Conservation (phyloP, 2,888 invertebrate species). For the Ormyrus nitidulus region DNA sequence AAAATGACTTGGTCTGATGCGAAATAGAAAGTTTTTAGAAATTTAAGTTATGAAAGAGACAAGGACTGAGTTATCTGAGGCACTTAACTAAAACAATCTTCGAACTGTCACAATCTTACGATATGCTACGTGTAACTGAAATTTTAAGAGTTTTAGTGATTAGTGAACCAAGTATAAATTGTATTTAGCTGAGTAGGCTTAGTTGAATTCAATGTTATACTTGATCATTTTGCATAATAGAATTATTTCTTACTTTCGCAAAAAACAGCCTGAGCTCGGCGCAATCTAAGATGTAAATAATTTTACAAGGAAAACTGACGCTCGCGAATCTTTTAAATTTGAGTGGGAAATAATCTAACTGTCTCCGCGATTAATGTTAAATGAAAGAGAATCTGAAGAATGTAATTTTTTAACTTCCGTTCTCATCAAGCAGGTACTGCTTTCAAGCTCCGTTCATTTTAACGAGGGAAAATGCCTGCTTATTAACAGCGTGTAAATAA, state of each 20-base stretch:
- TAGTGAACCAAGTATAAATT: slow-evolving; percentile 21
- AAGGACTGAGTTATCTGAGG: slow-evolving; percentile 12
- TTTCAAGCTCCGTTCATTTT: slow-evolving; percentile 25
- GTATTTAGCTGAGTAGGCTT: slow-evolving; percentile 20
- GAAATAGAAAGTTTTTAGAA: slow-evolving; percentile 16
- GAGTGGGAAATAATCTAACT: slow-evolving; percentile 2
- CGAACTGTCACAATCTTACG: slow-evolving; percentile 18
- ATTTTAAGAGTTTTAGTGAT: slow-evolving; percentile 7
- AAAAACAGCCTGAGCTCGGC: slow-evolving; percentile 13
- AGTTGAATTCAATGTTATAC: slow-evolving; percentile 36
- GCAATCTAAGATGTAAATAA: slow-evolving; percentile 44
- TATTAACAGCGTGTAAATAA: slow-evolving; percentile 50
- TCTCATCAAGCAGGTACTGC: slow-evolving; percentile 7
- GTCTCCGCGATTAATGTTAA: slow-evolving; percentile 2
- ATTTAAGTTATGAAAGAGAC: slow-evolving; percentile 26
- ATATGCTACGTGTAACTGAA: slow-evolving; percentile 2
- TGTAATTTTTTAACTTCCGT: slow-evolving; percentile 17
- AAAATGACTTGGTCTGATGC: background rate
- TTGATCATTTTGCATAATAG: slow-evolving; percentile 10
- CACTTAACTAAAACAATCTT: slow-evolving; percentile 14
- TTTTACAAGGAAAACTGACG: slow-evolving; percentile 19
- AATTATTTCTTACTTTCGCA: slow-evolving; percentile 7
- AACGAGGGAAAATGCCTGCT: slow-evolving; percentile 29
- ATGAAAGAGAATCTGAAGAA: slow-evolving; percentile 17
- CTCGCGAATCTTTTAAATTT: slow-evolving; percentile 33